Evolutionary conservation across 1,140 invertebrate species (phyloP), one percentile per base, ranked within the genome.

Genomic region (Trigoniulus corallinus): DNA sequence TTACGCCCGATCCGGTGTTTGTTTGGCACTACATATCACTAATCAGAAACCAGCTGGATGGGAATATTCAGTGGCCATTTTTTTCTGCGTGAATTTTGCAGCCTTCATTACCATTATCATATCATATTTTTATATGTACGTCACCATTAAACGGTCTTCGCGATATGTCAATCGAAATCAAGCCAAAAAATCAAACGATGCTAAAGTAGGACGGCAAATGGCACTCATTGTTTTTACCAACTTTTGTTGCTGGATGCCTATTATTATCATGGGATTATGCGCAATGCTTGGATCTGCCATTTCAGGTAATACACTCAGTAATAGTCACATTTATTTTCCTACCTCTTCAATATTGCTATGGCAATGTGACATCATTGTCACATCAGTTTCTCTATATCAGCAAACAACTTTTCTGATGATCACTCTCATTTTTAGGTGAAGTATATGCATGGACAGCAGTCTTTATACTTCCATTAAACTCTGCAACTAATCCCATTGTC

Each of bases 391-490:
- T n/a, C n/a, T n/a, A n/a, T n/a, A n/a, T n/a, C n/a, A n/a, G n/a
- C n/a, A n/a, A n/a, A n/a, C n/a, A n/a, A n/a, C n/a, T n/a, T n/a
- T n/a, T n/a, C n/a, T n/a, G n/a, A n/a, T n/a, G n/a, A n/a, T n/a
- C n/a, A n/a, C n/a, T n/a, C n/a, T n/a, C n/a, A n/a, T n/a, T n/a
- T n/a, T 3, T 21, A 51, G 48, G 47, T 18, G 48, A 61, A 46
- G 59, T 64, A 0, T 64, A 65, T 52, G 66, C 69, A 0, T 72
- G 69, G 69, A 64, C 66, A 24, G 69, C 69, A 1, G 69, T 72
- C 20, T 69, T 71, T 48, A 60, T 72, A 10, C 48, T 72, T 20
- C 69, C 69, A 1, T 54, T 71, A 10, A 72, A 72, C 57, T 68
- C 69, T 0, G 69, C 69, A 7, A 62, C 67, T 10, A 70, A 72